These are phyloP conservation scores for Chiropotes sagulatus DNA, from an alignment of 2,797 vertebrate genomes.

Conservation along the genomic window DNA sequence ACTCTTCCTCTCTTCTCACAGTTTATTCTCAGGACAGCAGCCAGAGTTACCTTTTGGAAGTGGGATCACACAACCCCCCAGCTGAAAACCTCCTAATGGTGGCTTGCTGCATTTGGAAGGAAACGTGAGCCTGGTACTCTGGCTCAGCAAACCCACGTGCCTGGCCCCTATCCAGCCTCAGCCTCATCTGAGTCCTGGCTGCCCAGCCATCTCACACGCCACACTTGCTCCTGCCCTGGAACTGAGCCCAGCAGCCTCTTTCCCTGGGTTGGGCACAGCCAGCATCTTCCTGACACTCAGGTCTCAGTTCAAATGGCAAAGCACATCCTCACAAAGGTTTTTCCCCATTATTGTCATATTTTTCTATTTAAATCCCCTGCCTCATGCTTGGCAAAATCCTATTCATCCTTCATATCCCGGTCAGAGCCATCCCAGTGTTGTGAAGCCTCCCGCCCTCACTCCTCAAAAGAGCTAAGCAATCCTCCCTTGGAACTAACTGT, in stretches of 20 bases:
- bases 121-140: not conserved
- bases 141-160: not conserved
- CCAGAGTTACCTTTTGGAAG: not conserved
- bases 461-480: not conserved
- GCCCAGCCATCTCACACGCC: accelerated
- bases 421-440: not conserved
- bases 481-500: not conserved
- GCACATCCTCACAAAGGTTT: not conserved
- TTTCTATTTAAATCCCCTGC: not conserved
- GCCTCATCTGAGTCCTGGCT: accelerated
- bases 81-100: not conserved
- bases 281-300: not conserved
- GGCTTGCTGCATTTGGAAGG: not conserved
- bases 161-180: not conserved
- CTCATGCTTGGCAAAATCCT: not conserved
- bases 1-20: not conserved
- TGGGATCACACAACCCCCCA: not conserved
- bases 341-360: not conserved
- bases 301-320: not conserved
- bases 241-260: not conserved
- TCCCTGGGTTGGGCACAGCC: not conserved
- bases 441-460: not conserved
- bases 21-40: not conserved
- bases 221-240: not conserved
- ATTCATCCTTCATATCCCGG: not conserved